Percentiles rank a stretch among this genome's conserved stretches.
Evolutionary conservation across 2,797 vertebrate species (phyloP).

Genomic region (Myioborus miniatus): DNA sequence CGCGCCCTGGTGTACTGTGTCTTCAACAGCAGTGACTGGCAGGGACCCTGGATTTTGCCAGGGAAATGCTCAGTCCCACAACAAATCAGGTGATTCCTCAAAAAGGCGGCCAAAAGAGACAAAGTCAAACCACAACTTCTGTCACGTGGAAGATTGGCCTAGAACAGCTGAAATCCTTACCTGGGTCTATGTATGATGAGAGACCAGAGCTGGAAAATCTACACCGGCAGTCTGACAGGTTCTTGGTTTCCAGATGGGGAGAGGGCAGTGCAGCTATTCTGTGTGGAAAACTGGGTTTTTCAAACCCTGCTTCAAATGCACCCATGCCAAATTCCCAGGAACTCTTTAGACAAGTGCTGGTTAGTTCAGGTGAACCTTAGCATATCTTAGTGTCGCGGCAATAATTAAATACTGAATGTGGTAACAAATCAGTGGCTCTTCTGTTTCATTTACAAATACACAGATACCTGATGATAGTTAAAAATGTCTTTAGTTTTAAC

Average conservation of each 20-base stretch:
- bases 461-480: neutral
- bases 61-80: neutral
- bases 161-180: neutral
- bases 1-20: fast-evolving
- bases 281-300: neutral
- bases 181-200: fast-evolving
- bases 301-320: neutral
- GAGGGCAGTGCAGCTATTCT: neutral
- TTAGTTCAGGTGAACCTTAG: neutral
- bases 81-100: neutral
- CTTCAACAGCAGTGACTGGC: fast-evolving
- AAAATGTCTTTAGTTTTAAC: neutral
- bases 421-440: neutral
- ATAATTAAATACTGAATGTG: neutral
- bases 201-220: neutral
- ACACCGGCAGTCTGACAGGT: fast-evolving
- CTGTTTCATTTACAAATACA: neutral
- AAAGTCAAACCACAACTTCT: neutral
- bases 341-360: neutral
- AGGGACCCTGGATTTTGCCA: neutral
- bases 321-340: neutral
- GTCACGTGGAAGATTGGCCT: fast-evolving
- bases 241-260: fast-evolving
- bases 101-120: neutral
- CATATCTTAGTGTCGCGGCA: neutral